Base-by-base conservation (phyloP, 2,888 invertebrate genomes). In the Craniophora ligustri region DNA sequence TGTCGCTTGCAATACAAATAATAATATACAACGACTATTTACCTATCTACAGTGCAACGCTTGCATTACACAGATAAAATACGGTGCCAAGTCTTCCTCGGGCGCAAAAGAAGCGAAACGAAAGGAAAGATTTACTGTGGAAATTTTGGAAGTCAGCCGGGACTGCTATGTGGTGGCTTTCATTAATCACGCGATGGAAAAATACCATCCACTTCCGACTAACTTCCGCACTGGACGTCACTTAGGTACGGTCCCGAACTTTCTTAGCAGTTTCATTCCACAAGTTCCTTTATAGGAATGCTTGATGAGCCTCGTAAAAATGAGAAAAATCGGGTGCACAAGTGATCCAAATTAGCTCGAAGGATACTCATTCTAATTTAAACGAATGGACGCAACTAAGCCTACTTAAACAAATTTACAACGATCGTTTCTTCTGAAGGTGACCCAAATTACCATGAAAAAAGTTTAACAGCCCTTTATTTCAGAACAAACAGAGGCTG, bases 121-220 rank as follows among this genome's bases (percentile, higher is more conserved):
- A 90, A 88, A 85, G 81, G 70, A 70, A 77, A 87, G 89, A 93
- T 93, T 92, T 92, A 92, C 76, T 83, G 87, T 79, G 83, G 77
- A 89, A 91, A 90, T 92, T 92, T 93, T 93, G 93, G 93, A 92
- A 92, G 92, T 91, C 85, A 91, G 92, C 93, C 92, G 86, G 89
- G 81, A 79, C 79, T 85, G 80, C 80, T 84, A 85, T 86, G 87
- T 85, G 86, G 88, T 83, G 79, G 87, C 76, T 83, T 82, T 81
- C 88, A 91, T 92, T 92, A 89, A 91, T 92, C 90, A 88, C 82
- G 70, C 71, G 72, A 87, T 85, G 78, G 89, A 86, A 89, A 88
- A 89, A 90, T 89, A 87, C 79, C 78, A 78, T 72, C 79, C 49
- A 78, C 72, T 82, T 85, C 81, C 79, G 73, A 78, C 74, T 65